phyloP scores from a whole-genome alignment of 2,113 vertebrate genomes.

The Rhegmatorhina hoffmannsi region DNA sequence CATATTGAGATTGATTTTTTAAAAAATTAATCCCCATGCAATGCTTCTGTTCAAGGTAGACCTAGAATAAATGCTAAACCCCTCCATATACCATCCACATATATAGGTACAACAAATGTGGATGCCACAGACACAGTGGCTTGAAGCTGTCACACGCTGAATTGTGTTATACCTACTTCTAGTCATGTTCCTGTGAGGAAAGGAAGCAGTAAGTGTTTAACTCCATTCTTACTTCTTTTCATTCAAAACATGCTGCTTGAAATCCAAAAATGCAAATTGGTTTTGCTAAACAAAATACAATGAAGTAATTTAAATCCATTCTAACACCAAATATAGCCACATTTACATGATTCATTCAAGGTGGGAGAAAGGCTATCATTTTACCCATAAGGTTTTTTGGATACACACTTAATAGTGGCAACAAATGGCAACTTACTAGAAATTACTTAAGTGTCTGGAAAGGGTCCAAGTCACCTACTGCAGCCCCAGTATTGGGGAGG shows the following conservation, averaged over 20 bases:
- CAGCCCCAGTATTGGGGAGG: not conserved
- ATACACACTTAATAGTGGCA: not conserved
- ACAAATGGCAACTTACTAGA: not conserved
- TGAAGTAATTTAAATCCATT: not conserved
- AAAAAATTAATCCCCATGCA: not conserved
- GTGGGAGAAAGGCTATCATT: not conserved
- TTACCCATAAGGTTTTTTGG: not conserved
- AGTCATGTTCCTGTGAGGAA: not conserved
- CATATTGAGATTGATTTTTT: not conserved
- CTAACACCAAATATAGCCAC: not conserved
- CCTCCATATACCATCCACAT: not conserved
- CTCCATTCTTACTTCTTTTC: not conserved
- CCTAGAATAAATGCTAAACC: not conserved
- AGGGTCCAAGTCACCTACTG: not conserved
- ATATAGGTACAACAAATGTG: not conserved
- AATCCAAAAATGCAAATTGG: not conserved
- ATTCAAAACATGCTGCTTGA: not conserved
- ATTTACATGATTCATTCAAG: not conserved
- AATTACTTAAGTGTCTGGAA: not conserved
- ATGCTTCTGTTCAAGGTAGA: constrained; percentile 13
- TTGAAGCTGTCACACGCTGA: not conserved
- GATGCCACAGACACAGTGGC: not conserved
- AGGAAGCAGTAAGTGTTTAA: not conserved
- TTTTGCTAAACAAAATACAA: not conserved
- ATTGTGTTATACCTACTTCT: not conserved